Base-by-base conservation (phyloP, 2,113 vertebrate species). In the Delphinus delphis region DNA sequence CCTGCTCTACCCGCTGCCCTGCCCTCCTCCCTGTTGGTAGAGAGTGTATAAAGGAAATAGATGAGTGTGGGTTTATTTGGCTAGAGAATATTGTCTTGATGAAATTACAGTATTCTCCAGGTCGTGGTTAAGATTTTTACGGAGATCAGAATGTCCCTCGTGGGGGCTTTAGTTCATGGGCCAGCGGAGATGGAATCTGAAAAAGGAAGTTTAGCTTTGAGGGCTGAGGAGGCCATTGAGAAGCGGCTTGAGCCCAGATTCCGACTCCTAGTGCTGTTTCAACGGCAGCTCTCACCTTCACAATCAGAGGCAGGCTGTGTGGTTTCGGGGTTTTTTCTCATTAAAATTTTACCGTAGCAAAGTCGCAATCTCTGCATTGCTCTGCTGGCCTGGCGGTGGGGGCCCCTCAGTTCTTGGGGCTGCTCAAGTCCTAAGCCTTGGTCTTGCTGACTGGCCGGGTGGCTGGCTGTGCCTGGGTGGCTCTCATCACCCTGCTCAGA, bases 91-190 rank as follows among this genome's bases (percentile, higher is more conserved):
- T 96, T 91, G 95, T 98, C 76, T 89, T 97, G 47, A 10, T 95
- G 90, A 98, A 94, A 97, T 97, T 92, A 96, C 50, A 93, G 90
- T 92, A 77, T 98, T 80, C 0, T 98, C 96, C 71, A 93, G 98
- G 97, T 97, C 97, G 92, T 73, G 94, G 97, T 97, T 96, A 90
- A 77, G 96, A 90, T 98, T 98, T 96, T 96, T 94, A 97, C 79
- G 77, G 68, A 71, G 68, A 91, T 93, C 50, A 53, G 79, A 96
- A 97, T 96, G 96, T 90, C 87, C 70, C 92, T 82, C 79, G 21
- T 41, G 84, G 88, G 95, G 38, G 33, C 89, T 93, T 93, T 96
- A 63, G 93, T 83, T 96, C 88, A n/a, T 47, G 41, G 89, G 88
- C 88, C 47, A 58, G 23, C 86, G 77, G 85, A 94, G 81, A 73